phyloP scores from a whole-genome alignment of 1,140 invertebrate genomes.

The Nasonia giraulti region DNA sequence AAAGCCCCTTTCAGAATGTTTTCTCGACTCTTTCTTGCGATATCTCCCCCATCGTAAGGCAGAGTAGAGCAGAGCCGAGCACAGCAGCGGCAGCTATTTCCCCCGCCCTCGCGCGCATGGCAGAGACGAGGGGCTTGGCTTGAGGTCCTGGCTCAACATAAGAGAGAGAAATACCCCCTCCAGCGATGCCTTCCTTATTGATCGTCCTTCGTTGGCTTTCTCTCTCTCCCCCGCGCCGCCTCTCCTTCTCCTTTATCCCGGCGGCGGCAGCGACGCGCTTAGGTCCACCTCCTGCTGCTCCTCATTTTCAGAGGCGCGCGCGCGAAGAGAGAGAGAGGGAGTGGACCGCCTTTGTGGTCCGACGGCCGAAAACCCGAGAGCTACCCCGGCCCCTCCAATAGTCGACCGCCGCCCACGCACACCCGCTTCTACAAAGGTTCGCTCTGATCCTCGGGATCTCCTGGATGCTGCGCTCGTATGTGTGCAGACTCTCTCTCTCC shows the following conservation, averaged over 20 bases:
- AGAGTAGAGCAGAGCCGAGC: conserved; percentile 56
- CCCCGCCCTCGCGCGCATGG: too few species aligned
- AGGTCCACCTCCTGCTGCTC: conserved; percentile 65
- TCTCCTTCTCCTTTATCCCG: conserved; percentile 74
- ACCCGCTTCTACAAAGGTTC: conserved; percentile 38
- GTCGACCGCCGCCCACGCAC: conserved; percentile 54
- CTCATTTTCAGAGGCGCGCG: conserved; percentile 61
- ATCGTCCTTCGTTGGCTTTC: conserved; percentile 70
- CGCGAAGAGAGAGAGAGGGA: conserved; percentile 13
- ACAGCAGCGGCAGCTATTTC: neutral
- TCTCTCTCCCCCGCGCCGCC: conserved; percentile 50
- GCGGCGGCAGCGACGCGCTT: conserved; percentile 59
- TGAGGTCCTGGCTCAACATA: conserved; percentile 68
- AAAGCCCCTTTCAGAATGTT: conserved; percentile 71
- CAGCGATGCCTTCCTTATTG: conserved; percentile 71
- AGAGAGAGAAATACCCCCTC: conserved; percentile 63
- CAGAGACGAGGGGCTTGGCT: conserved; percentile 59
- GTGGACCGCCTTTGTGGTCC: conserved; percentile 69
- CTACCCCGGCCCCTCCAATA: conserved; percentile 56
- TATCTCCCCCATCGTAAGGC: conserved; percentile 66
- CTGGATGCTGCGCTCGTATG: neutral
- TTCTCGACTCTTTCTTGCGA: conserved; percentile 73
- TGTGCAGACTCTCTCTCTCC: neutral
- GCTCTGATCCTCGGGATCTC: conserved; percentile 49
- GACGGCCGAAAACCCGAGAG: conserved; percentile 69